phyloP scores from a whole-genome alignment of 2,888 invertebrate species.

The Reticulitermes lucifugus region DNA sequence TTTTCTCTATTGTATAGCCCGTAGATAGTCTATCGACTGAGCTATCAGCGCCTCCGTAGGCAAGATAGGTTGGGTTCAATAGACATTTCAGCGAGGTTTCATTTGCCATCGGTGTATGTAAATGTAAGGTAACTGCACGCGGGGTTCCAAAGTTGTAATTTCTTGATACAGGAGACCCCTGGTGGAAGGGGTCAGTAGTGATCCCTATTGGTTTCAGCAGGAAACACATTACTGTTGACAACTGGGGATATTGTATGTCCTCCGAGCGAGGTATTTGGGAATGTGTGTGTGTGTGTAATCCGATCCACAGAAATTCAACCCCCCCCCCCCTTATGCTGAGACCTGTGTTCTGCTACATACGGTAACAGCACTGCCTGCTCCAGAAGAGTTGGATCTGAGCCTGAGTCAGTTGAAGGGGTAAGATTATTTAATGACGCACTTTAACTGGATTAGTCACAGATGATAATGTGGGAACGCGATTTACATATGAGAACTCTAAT shows the following conservation, averaged over 20 bases:
- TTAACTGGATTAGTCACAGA: too few species aligned
- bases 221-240: conserved; percentile 32
- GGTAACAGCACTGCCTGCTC: background rate
- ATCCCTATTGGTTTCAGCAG: conserved; percentile 22
- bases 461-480: too few species aligned
- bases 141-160: background rate
- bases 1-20: too few species aligned
- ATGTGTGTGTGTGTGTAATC: background rate
- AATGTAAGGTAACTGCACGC: too few species aligned
- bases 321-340: background rate
- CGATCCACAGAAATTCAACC: background rate
- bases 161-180: conserved; percentile 27
- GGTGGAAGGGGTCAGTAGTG: background rate
- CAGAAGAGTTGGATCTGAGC: background rate
- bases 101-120: too few species aligned
- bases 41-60: too few species aligned
- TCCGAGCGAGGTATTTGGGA: conserved; percentile 15
- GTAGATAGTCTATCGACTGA: too few species aligned
- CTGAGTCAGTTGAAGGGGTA: background rate
- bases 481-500: too few species aligned
- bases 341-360: background rate
- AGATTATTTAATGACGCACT: too few species aligned
- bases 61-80: too few species aligned
- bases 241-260: conserved; percentile 30
- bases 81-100: too few species aligned